Evolutionary conservation across 2,797 vertebrate species (phyloP).

Genomic region (Thalassophryne amazonica): DNA sequence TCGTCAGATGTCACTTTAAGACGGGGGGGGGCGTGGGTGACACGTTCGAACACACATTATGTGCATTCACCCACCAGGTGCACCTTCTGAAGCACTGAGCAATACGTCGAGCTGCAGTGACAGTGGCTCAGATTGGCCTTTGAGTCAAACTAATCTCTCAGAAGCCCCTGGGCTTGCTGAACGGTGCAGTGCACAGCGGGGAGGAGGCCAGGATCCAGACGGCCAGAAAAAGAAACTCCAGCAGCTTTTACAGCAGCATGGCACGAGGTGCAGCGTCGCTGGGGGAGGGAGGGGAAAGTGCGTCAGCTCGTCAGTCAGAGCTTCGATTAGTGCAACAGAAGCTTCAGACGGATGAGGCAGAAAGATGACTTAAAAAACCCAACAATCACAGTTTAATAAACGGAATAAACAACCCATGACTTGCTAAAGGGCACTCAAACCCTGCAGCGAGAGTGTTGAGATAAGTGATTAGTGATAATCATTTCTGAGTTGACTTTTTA

Average conservation of each 20-base stretch:
- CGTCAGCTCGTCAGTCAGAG: constrained; percentile 63
- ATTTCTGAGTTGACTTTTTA: no score
- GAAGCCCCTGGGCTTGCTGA: constrained; percentile 40
- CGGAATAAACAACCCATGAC: constrained; percentile 2
- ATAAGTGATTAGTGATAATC: no score
- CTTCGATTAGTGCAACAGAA: constrained; percentile 60
- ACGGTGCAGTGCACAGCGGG: constrained; percentile 20
- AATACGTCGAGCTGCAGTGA: constrained; percentile 37
- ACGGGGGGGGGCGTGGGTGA: not conserved
- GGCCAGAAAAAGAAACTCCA: constrained; percentile 73
- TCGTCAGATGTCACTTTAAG: constrained; percentile 19
- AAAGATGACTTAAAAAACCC: not conserved
- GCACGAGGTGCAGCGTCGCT: constrained; percentile 16
- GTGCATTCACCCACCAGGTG: constrained; percentile 6
- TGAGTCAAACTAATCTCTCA: constrained; percentile 61
- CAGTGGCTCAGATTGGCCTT: constrained; percentile 41
- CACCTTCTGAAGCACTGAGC: constrained; percentile 41
- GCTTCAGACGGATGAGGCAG: constrained; percentile 28
- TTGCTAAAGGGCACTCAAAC: no score
- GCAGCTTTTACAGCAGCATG: constrained; percentile 61
- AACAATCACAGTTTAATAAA: not conserved
- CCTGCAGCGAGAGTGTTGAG: no score
- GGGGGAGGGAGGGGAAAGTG: constrained; percentile 31
- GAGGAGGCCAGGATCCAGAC: constrained; percentile 47
- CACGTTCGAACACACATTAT: constrained; percentile 22